Percentiles rank a stretch among this genome's conserved stretches.
phyloP scores from a whole-genome alignment of 2,888 invertebrate genomes.

The Smittia sp. region DNA sequence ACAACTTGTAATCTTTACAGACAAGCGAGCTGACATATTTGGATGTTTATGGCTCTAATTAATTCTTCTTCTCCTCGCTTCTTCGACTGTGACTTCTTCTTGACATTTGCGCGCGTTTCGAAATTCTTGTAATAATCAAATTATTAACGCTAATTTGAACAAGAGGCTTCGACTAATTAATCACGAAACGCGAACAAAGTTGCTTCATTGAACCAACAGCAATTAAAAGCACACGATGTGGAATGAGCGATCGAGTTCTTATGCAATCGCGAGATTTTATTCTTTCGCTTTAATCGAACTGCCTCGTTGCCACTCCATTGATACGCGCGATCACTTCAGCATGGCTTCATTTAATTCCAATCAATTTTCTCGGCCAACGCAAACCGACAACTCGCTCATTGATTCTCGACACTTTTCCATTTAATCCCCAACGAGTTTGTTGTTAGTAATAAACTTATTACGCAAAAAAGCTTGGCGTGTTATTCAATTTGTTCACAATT shows the following conservation, averaged over 20 bases:
- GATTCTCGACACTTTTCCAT: background rate
- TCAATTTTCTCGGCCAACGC: conserved; percentile 18
- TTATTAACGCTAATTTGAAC: conserved; percentile 40
- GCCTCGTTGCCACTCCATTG: conserved; percentile 8
- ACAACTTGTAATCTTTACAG: too few relatives aligned
- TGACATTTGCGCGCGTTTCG: background rate
- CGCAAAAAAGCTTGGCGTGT: conserved; percentile 5
- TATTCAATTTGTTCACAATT: conserved; percentile 9
- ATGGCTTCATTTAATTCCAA: conserved; percentile 35
- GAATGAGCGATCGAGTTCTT: background rate
- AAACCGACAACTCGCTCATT: background rate
- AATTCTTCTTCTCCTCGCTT: background rate
- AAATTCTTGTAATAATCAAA: conserved; percentile 23
- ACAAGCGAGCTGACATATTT: too few relatives aligned
- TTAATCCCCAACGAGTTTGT: background rate
- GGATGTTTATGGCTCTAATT: background rate
- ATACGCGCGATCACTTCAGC: conserved; percentile 29
- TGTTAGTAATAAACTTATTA: background rate
- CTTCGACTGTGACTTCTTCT: background rate
- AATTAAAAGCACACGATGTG: background rate
- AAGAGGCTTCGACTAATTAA: conserved; percentile 12
- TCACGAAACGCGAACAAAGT: conserved; percentile 26
- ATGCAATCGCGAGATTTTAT: background rate
- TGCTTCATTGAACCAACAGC: conserved; percentile 22
- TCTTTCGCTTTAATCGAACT: background rate